Evolutionary conservation across 2,888 invertebrate species (phyloP).

Genomic region (Ennomos erosarius): DNA sequence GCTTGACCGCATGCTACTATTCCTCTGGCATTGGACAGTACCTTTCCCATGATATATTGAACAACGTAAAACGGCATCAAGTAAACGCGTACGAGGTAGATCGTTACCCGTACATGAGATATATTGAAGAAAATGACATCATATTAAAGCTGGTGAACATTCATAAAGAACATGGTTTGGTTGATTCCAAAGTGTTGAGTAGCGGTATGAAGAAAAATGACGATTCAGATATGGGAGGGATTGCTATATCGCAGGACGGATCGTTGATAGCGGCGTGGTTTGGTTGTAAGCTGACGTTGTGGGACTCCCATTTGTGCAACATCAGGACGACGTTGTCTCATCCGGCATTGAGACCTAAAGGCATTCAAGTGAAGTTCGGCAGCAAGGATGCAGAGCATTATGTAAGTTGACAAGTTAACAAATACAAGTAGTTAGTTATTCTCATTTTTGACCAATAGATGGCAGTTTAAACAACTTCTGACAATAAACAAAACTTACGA

Average conservation of each 20-base stretch:
- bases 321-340: constrained; percentile 73
- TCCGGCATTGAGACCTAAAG: constrained; percentile 74
- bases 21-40: constrained; percentile 71
- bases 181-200: constrained; percentile 30
- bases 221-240: constrained; percentile 72
- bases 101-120: constrained; percentile 59
- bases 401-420: constrained; percentile 60
- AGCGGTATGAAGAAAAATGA: constrained; percentile 47
- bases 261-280: constrained; percentile 83
- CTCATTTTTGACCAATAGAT: too few relatives aligned
- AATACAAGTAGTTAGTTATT: not conserved
- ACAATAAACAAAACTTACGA: too few relatives aligned
- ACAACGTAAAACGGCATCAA: constrained; percentile 62
- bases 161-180: constrained; percentile 60
- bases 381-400: constrained; percentile 78
- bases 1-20: constrained; percentile 77
- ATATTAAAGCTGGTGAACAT: constrained; percentile 64
- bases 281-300: constrained; percentile 74
- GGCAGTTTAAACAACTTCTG: too few relatives aligned
- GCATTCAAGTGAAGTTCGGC: constrained; percentile 73
- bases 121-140: constrained; percentile 55
- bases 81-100: constrained; percentile 41
- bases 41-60: constrained; percentile 63
- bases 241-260: constrained; percentile 77
- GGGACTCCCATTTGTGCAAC: constrained; percentile 75